Conservation (phyloP, 2,888 invertebrate species). For the Thyatira batis region DNA sequence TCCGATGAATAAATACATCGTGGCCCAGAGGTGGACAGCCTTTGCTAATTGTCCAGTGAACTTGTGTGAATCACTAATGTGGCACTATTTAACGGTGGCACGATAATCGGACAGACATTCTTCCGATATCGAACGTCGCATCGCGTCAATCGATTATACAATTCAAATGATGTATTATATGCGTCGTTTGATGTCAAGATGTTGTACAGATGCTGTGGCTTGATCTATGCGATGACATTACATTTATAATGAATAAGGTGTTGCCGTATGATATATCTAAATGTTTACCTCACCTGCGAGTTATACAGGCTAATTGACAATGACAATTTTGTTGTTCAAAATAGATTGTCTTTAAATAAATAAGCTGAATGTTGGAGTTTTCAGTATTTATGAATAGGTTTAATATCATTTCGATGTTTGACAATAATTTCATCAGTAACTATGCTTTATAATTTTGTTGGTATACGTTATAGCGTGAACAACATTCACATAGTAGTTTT, state of each 20-base stretch:
- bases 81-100: slow-evolving; percentile 63
- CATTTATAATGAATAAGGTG: background rate
- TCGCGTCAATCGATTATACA: slow-evolving; percentile 19
- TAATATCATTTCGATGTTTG: no score
- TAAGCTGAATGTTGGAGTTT: background rate
- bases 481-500: no score
- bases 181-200: slow-evolving; percentile 1
- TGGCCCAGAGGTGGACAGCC: slow-evolving; percentile 79
- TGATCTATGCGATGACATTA: background rate
- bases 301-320: background rate
- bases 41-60: slow-evolving; percentile 81
- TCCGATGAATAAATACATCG: slow-evolving; percentile 80
- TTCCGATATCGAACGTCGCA: slow-evolving; percentile 38
- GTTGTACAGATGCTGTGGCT: background rate
- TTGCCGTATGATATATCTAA: background rate
- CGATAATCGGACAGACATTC: slow-evolving; percentile 48
- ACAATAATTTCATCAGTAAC: no score
- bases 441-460: no score
- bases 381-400: no score
- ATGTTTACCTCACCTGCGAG: background rate
- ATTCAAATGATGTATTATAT: slow-evolving; percentile 21
- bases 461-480: no score
- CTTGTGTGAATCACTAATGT: slow-evolving; percentile 76
- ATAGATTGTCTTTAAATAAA: background rate
- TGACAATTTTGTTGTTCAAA: background rate